Evolutionary conservation across 2,797 vertebrate species (phyloP).

Genomic region (Peromyscus melanophrys): DNA sequence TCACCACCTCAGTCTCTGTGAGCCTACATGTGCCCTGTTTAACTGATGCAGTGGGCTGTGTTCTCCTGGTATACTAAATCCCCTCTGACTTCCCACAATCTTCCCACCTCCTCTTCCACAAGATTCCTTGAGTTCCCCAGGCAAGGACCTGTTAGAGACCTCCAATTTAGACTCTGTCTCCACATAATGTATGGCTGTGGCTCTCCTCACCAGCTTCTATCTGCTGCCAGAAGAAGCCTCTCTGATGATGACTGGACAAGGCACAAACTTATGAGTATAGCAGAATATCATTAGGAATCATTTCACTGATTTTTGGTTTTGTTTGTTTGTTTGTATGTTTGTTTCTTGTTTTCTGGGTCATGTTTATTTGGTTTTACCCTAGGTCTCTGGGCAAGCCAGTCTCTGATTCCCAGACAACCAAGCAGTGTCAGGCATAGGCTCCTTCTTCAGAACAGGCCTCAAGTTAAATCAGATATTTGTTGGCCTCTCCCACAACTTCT

Average conservation of each 20-base stretch:
- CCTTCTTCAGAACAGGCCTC: too few species aligned
- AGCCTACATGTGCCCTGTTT: not conserved
- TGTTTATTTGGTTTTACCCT: not conserved
- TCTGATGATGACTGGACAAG: not conserved
- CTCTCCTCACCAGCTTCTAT: not conserved
- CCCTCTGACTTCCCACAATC: not conserved
- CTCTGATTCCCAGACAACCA: not conserved
- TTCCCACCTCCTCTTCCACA: not conserved
- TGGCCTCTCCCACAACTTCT: not conserved
- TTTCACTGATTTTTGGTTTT: not conserved
- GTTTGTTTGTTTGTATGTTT: not conserved
- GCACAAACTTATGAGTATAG: not conserved
- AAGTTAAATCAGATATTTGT: too few species aligned
- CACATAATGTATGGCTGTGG: not conserved
- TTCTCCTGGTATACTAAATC: not conserved
- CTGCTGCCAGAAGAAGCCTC: not conserved
- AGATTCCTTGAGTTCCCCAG: not conserved
- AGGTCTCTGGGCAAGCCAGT: not conserved
- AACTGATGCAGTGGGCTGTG: not conserved
- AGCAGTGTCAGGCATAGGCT: not conserved
- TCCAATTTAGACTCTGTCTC: not conserved
- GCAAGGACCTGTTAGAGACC: not conserved
- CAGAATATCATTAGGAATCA: too few species aligned
- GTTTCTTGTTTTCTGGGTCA: not conserved
- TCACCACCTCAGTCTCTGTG: not conserved